Percentiles rank a stretch among this genome's conserved stretches.
Conservation (phyloP, 2,888 invertebrate genomes). For the Palloptera scutellata region DNA sequence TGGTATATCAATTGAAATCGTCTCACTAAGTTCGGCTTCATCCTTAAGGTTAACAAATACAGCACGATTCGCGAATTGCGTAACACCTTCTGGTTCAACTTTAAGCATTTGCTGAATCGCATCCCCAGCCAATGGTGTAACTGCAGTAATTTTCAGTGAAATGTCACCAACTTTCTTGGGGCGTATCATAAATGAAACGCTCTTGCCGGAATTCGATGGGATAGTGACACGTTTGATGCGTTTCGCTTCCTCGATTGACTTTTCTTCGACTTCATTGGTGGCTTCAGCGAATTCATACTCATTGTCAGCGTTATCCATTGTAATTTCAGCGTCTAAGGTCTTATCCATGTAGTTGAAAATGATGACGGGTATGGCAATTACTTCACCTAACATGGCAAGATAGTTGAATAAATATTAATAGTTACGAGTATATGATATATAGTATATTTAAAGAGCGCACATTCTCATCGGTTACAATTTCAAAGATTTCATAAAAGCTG, state of each 20-base stretch:
- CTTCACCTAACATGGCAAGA: constrained; percentile 72
- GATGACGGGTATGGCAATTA: constrained; percentile 84
- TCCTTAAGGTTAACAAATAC: constrained; percentile 75
- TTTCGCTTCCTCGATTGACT: constrained; percentile 67
- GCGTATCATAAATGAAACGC: constrained; percentile 85
- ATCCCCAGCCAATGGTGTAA: constrained; percentile 79
- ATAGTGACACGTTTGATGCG: constrained; percentile 67
- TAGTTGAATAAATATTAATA: too few species aligned
- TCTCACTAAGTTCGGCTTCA: constrained; percentile 64
- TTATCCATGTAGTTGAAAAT: constrained; percentile 88
- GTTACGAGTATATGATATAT: background rate
- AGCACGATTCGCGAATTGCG: constrained; percentile 77
- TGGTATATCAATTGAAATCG: constrained; percentile 78
- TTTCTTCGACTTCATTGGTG: constrained; percentile 77
- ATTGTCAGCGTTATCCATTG: constrained; percentile 81
- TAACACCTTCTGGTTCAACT: constrained; percentile 83
- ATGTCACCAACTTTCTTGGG: constrained; percentile 77
- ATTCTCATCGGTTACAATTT: too few species aligned
- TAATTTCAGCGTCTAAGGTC: constrained; percentile 80
- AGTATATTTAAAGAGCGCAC: too few species aligned
- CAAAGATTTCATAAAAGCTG: too few species aligned
- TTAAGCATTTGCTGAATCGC: constrained; percentile 76
- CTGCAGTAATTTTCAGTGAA: constrained; percentile 78
- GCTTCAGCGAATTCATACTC: constrained; percentile 84
- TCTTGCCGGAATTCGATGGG: constrained; percentile 76